Percentiles rank a stretch among this genome's conserved stretches.
Conservation (phyloP, 1,140 invertebrate species). For the Phortica variegata region DNA sequence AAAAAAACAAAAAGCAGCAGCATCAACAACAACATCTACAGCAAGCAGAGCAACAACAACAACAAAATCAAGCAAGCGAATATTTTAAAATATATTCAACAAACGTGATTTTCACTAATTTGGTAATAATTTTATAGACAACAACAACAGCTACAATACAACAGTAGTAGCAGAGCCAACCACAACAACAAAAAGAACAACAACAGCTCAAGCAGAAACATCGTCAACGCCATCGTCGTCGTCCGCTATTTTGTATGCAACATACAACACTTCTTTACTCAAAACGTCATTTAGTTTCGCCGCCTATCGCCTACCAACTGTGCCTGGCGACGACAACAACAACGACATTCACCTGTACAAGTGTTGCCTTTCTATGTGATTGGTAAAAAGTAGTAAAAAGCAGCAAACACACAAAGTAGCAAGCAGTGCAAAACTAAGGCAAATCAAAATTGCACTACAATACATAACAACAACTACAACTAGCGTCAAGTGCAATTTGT, state of each 20-base stretch:
- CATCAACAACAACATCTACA: slow-evolving; percentile 5
- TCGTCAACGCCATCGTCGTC: slow-evolving; percentile 29
- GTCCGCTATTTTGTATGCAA: slow-evolving; percentile 14
- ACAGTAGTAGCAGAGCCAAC: slow-evolving; percentile 1
- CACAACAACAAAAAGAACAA: slow-evolving; percentile 4
- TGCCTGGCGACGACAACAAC: no score
- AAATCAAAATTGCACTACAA: no score
- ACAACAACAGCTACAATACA: background rate
- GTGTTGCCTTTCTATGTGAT: no score
- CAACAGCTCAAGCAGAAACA: background rate
- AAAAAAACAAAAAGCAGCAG: slow-evolving; percentile 5
- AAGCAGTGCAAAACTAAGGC: no score
- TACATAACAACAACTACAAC: no score
- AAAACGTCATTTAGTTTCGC: no score
- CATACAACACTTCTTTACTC: no score
- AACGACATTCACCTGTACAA: no score
- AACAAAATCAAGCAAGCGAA: slow-evolving; percentile 27
- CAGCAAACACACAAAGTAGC: no score
- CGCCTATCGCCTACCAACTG: slow-evolving; percentile 29
- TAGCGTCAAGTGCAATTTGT: slow-evolving; percentile 15
- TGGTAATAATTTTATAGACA: slow-evolving; percentile 37
- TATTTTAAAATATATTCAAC: slow-evolving; percentile 7
- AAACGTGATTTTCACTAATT: slow-evolving; percentile 27
- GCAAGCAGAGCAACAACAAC: slow-evolving; percentile 1
- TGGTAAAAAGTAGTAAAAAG: no score